phyloP scores from a whole-genome alignment of 2,113 vertebrate genomes.

The Silurus asotus region DNA sequence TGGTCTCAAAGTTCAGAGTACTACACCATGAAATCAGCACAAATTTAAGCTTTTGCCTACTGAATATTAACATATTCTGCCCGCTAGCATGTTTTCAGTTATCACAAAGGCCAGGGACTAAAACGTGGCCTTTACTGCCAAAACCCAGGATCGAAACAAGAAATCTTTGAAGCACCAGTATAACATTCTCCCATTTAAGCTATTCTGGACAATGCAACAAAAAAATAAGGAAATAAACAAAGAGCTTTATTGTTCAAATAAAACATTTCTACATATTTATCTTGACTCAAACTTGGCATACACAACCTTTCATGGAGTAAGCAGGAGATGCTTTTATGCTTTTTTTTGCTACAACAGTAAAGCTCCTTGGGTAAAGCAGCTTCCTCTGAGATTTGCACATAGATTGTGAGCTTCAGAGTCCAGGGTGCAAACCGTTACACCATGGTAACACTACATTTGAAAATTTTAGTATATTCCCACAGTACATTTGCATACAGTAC shows the following conservation, averaged over 20 bases:
- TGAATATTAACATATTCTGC: neutral
- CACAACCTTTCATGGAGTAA: neutral
- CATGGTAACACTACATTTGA: neutral
- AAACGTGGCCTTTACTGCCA: neutral
- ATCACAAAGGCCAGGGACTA: neutral
- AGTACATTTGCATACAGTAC: no score
- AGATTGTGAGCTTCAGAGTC: neutral
- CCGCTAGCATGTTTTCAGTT: neutral
- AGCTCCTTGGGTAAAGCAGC: neutral
- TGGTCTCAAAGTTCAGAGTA: neutral
- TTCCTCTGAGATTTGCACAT: neutral
- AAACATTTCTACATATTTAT: neutral
- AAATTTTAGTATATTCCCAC: no score
- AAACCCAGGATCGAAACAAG: neutral
- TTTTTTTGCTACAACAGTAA: neutral
- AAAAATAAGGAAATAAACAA: neutral
- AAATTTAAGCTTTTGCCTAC: neutral
- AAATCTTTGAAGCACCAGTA: neutral
- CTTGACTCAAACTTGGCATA: neutral
- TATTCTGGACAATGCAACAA: neutral
- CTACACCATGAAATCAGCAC: no score
- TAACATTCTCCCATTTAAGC: neutral
- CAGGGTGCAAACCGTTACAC: neutral
- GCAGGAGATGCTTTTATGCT: neutral
- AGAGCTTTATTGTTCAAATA: neutral